phyloP scores from a whole-genome alignment of 2,113 vertebrate genomes.

The Nestor notabilis region DNA sequence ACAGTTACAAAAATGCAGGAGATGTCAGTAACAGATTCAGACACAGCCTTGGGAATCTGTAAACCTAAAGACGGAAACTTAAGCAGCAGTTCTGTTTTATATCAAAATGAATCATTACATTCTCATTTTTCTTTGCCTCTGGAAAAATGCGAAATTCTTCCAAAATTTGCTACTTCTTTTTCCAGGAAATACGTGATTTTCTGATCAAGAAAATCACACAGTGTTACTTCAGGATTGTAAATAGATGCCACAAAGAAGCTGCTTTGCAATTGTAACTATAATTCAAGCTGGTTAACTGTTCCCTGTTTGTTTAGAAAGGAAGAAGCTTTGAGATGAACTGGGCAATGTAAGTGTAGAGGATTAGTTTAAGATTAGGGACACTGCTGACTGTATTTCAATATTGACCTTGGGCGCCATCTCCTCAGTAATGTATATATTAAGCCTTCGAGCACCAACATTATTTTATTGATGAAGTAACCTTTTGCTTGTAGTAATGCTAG shows the following conservation, averaged over 20 bases:
- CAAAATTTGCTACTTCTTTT: neutral
- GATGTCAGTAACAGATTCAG: neutral
- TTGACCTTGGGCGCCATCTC: neutral
- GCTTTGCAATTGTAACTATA: neutral
- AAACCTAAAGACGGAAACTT: neutral
- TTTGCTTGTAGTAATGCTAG: conserved; percentile 12
- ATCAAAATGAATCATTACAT: neutral
- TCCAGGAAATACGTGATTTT: neutral
- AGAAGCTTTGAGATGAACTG: neutral
- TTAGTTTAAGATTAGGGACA: conserved; percentile 37
- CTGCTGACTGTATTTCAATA: conserved; percentile 35
- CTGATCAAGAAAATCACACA: neutral
- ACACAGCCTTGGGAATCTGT: neutral
- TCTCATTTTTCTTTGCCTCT: neutral
- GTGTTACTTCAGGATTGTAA: neutral
- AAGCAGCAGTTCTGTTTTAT: neutral
- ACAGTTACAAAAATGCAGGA: neutral
- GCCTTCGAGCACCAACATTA: neutral
- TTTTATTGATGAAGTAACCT: conserved; percentile 55
- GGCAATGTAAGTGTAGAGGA: neutral
- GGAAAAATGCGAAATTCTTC: neutral
- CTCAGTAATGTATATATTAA: conserved; percentile 18
- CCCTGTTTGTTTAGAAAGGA: neutral
- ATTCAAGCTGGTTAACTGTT: neutral
- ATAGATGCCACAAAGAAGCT: neutral